Evolutionary conservation across 2,888 invertebrate species (phyloP), one percentile per base, ranked within the genome.

Genomic region (Entomobrya proxima): DNA sequence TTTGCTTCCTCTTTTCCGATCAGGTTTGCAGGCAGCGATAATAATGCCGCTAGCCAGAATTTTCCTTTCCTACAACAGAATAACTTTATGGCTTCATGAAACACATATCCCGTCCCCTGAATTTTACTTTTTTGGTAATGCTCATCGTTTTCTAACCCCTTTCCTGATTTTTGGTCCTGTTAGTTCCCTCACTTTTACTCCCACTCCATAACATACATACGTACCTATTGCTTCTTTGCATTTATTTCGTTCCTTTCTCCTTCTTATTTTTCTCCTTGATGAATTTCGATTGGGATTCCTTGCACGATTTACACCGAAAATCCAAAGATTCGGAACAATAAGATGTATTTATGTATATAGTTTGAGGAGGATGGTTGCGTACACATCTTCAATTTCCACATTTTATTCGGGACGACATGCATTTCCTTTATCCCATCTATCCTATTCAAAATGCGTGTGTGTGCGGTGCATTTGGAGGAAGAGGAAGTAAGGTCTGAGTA

Each of bases 261-360:
- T 32, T 47, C 44, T 9, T 64, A 64, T 78, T 76, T 50, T 37
- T 55, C 67, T 52, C 52, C 67, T 47, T 83, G 83, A 83, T 83
- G 83, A 83, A 69, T 76, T 83, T 76, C 67, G 40, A 75, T 83
- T 72, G 21, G 75, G 55, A 83, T 75, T 83, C 83, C 9, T 15
- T 30, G 50, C 83, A 83, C 83, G 83, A 83, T 44, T 75, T 30
- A 24, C 76, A 76, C 47, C 40, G 76, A 83, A 83, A 82, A 61
- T 50, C 76, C 37, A 67, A 67, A 67, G 76, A 82, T 82, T 64
- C 75, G 61, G 82, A 83, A 83, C 83, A 83, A 83, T 76, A 55
- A 44, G 76, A 76, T 50, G 76, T 58, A 58, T 72, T 72, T 72
- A 72, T 47, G 69, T 72, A 72, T 44, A 27, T 13, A 15, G 35